Base-by-base conservation (phyloP, 2,888 invertebrate genomes). In the Osmoderma eremita region DNA sequence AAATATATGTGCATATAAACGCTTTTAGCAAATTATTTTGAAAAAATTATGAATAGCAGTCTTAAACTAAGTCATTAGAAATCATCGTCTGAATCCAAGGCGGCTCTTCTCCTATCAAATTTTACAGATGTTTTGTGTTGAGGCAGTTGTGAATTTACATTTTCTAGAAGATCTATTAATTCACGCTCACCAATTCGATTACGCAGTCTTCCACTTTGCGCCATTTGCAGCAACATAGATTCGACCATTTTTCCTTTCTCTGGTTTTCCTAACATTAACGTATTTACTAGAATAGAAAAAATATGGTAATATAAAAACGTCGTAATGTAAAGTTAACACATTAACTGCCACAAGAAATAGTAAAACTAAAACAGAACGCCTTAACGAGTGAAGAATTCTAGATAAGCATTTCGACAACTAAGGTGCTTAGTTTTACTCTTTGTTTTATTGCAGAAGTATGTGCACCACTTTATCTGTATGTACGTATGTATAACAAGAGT, bases 161-260 rank as follows among this genome's bases (percentile, higher is more conserved):
- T 92, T 84, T 96, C 95, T 51, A 97, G 82, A 50, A 97, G 84
- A 74, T 88, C 89, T 63, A 94, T 95, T 24, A 97, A 86, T 78
- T 95, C 94, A 68, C 90, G 87, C 82, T 97, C 97, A 51, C 91
- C 89, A 68, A 97, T 88, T 85, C 91, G 94, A 42, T 88, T 89
- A 67, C 88, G 86, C 63, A 97, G 86, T 81, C 95, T 95, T n/a
- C 97, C 97, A 78, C 88, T 88, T 78, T 95, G 93, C 8, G 94
- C 97, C 97, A 98, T 98, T 78, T 91, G 90, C 69, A 97, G 87
- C 74, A 99, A 88, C 91, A 98, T 93, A 73, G 91, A 90, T 85
- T 99, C 98, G 65, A 98, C 91, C 91, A 95, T 92, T 79, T 89
- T 88, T 6, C 95, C 98, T 81, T 98, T 98, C 77, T 98, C 98